phyloP scores from a whole-genome alignment of 2,797 vertebrate species.

The Chloroceryle amazona region DNA sequence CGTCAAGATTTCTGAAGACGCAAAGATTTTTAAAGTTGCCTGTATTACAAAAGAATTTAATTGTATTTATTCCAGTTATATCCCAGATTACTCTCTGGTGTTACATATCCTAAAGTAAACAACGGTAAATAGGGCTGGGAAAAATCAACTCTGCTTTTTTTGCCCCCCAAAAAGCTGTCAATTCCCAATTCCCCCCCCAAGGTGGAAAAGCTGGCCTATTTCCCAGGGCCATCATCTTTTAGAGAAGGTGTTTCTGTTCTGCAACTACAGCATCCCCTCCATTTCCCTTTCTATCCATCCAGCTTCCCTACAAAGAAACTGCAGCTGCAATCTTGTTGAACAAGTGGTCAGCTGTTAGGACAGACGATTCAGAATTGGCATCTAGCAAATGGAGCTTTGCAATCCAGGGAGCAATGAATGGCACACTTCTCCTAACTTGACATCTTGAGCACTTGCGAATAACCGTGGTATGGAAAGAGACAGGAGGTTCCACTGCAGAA shows the following conservation, averaged over 20 bases:
- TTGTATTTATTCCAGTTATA: background rate
- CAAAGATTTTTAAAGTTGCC: background rate
- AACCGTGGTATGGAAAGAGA: background rate
- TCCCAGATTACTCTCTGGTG: background rate
- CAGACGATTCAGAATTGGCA: background rate
- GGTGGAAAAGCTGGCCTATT: background rate
- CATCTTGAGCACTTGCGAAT: background rate
- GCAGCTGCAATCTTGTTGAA: background rate
- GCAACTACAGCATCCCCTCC: background rate
- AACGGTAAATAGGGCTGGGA: background rate
- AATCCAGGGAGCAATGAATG: background rate
- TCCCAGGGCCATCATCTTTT: background rate
- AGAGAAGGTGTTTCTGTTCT: background rate
- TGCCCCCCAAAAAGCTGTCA: background rate
- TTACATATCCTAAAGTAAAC: background rate
- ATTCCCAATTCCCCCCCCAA: background rate
- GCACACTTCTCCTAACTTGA: accelerated
- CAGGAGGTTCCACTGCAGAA: background rate
- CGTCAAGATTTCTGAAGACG: background rate
- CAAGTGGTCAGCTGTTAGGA: background rate
- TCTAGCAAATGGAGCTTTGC: background rate
- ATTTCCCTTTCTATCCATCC: background rate
- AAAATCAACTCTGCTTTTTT: background rate
- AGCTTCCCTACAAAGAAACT: background rate
- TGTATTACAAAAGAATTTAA: background rate